Conservation (phyloP, 2,113 vertebrate species). For the Hystrix cristata region DNA sequence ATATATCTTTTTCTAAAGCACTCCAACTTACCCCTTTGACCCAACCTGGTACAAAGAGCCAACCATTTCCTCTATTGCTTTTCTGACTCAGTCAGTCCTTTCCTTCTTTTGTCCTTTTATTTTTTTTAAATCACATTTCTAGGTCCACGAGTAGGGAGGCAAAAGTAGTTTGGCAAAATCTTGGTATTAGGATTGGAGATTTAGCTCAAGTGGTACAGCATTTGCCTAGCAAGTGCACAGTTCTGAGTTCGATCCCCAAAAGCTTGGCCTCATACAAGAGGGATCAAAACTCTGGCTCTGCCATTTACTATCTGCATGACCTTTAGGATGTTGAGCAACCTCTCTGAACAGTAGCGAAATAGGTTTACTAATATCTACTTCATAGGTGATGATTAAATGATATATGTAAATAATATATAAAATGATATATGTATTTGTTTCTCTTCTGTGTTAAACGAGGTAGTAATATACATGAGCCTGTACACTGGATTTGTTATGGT, state of each 20-base stretch:
- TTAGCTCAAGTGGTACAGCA: no score
- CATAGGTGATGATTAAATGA: background rate
- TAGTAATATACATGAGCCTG: background rate
- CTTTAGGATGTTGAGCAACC: background rate
- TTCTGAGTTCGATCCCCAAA: no score
- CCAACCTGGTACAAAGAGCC: background rate
- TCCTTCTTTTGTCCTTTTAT: background rate
- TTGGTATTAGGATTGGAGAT: no score
- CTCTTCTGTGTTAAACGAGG: conserved; percentile 4
- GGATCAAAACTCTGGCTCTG: background rate
- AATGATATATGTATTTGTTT: conserved; percentile 26
- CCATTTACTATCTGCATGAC: background rate
- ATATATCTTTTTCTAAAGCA: background rate
- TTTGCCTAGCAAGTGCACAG: no score
- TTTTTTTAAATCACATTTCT: background rate
- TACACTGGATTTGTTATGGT: background rate
- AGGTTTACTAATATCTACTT: background rate
- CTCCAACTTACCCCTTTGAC: background rate
- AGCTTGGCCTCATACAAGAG: background rate
- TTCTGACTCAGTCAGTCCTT: background rate
- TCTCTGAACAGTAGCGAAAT: background rate
- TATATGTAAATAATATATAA: background rate
- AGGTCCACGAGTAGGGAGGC: background rate
- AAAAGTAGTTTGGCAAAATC: background rate
- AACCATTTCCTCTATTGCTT: background rate